Evolutionary conservation across 2,888 invertebrate genomes (phyloP), one percentile per base, ranked within the genome.

Genomic region (Stenodema calcarata): DNA sequence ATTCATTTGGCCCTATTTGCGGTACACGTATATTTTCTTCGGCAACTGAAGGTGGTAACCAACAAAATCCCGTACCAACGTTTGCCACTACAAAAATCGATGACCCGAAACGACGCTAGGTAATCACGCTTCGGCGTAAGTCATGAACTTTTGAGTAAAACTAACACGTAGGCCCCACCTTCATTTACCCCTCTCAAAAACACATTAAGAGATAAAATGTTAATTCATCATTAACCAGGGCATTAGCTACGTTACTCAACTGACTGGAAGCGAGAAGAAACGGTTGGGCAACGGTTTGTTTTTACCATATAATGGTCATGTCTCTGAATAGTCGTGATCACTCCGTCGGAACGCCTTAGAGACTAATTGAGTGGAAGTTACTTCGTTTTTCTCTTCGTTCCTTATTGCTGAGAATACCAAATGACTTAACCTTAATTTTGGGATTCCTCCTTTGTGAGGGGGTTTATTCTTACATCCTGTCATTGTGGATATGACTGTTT

Each of bases 281-380:
- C 35, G 35, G 73, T 73, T 73, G 73, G 73, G 73, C 73, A 73
- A 73, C n/a, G 73, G 73, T 73, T 73, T 73, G 73, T 73, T 73
- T 78, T 78, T 78, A 44, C 78, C 78, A 78, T 78, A 78, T 78
- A 78, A 78, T 78, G 78, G 78, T 78, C 78, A 78, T 78, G 78
- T 44, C 27, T 78, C 78, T 44, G 78, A 44, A 78, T 78, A 78
- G 78, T 78, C 78, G 78, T 78, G 78, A 78, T 78, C 78, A 78
- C 78, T 78, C 18, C 78, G 44, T n/a, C 78, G 78, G 78, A 78
- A 78, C 78, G 78, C 78, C 78, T 78, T 78, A 6, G 18, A 78
- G 44, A 78, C 78, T 78, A 78, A 78, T 78, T 78, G 78, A 78
- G 44, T 78, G 78, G 78, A 78, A 78, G 78, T 78, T 44, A 44